Conservation (phyloP, 2,888 invertebrate genomes). For the Phania funesta region DNA sequence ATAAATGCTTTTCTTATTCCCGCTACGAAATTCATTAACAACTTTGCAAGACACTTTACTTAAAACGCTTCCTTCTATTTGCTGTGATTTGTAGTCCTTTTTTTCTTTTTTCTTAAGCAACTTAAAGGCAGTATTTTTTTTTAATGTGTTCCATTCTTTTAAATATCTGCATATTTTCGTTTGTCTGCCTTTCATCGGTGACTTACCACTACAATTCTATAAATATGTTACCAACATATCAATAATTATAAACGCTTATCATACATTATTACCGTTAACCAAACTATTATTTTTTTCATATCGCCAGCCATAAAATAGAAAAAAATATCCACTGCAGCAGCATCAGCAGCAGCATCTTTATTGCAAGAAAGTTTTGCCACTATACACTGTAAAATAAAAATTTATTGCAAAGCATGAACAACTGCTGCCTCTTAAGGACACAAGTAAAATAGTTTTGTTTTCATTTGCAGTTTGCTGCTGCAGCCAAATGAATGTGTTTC, state of each 20-base stretch:
- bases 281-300: constrained; percentile 69
- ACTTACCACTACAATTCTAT: not conserved
- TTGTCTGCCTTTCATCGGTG: not conserved
- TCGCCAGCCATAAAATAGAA: constrained; percentile 65
- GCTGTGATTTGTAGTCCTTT: too few species aligned
- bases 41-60: too few species aligned
- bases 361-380: constrained; percentile 36
- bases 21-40: too few species aligned
- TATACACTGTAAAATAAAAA: constrained; percentile 5
- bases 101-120: too few species aligned
- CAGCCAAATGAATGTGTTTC: constrained; percentile 33
- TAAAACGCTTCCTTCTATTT: too few species aligned
- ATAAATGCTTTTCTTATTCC: too few species aligned
- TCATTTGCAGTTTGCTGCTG: constrained; percentile 47
- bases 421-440: constrained; percentile 33
- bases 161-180: not conserved
- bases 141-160: not conserved
- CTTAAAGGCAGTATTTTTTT: too few species aligned
- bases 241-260: constrained; percentile 79
- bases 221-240: constrained; percentile 65
- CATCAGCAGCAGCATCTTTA: not conserved
- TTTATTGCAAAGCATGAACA: constrained; percentile 37
- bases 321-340: not conserved
- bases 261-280: constrained; percentile 74
- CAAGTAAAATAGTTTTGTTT: constrained; percentile 19